A percentile compares a stretch with the other conserved stretches of the same genome.
phyloP scores from a whole-genome alignment of 2,888 invertebrate genomes.

The Tuberolachnus salignus region DNA sequence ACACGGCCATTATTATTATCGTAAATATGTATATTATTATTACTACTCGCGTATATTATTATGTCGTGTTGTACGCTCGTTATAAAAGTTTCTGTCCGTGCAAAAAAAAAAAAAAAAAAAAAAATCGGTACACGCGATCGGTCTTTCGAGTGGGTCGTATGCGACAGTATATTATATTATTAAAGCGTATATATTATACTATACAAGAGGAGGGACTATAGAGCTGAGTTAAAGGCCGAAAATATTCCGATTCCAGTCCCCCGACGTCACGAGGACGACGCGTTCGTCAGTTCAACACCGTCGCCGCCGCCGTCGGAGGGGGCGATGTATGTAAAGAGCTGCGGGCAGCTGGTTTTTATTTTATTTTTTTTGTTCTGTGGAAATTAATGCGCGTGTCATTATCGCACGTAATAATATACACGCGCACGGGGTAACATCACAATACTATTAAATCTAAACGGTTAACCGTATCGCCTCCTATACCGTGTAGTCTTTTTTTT shows the following conservation, averaged over 20 bases:
- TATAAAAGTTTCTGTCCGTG: constrained; percentile 54
- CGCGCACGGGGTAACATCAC: neutral
- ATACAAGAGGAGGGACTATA: too few relatives aligned
- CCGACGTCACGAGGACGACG: constrained; percentile 28
- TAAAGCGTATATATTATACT: too few relatives aligned
- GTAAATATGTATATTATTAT: constrained; percentile 1
- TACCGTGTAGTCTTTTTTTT: too few relatives aligned
- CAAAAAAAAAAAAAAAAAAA: constrained; percentile 24
- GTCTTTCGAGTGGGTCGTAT: constrained; percentile 27
- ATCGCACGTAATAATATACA: neutral
- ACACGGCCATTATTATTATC: neutral
- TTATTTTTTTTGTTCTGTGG: too few relatives aligned
- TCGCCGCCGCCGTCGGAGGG: neutral
- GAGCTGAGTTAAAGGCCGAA: too few relatives aligned
- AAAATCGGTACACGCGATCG: constrained; percentile 42
- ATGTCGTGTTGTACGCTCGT: constrained; percentile 32
- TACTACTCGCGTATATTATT: neutral
- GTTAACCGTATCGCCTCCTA: too few relatives aligned
- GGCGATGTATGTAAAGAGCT: neutral
- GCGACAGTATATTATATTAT: constrained; percentile 2
- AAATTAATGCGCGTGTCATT: neutral
- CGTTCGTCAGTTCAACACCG: neutral
- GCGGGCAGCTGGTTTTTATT: constrained; percentile 45
- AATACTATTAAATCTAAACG: too few relatives aligned
- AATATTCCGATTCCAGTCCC: constrained; percentile 12